A percentile compares a stretch with the other conserved stretches of the same genome.
Evolutionary conservation across 2,888 invertebrate species (phyloP).

Genomic region (Andricus quercusramuli): DNA sequence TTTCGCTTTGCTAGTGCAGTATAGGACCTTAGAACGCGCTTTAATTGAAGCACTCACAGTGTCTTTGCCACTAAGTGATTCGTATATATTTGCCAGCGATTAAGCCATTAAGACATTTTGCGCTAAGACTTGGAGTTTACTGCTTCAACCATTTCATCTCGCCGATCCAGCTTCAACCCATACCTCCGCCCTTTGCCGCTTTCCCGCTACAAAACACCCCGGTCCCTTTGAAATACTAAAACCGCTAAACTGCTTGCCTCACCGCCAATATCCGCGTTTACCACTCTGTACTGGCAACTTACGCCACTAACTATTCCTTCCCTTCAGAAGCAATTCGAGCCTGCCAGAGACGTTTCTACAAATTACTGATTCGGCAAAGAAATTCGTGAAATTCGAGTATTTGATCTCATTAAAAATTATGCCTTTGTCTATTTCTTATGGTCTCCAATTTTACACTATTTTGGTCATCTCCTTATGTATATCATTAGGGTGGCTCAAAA

Average conservation of each 20-base stretch:
- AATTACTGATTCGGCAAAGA: conserved; percentile 21
- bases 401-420: background rate
- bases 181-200: conserved; percentile 38
- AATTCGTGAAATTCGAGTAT: background rate
- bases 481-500: no score
- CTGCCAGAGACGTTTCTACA: conserved; percentile 20
- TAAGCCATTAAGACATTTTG: conserved; percentile 43
- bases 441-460: background rate
- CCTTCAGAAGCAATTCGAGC: conserved; percentile 7
- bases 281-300: conserved; percentile 43
- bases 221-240: conserved; percentile 61
- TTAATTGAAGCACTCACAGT: conserved; percentile 36
- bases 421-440: background rate
- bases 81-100: conserved; percentile 46
- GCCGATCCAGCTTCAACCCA: background rate
- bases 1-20: background rate
- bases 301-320: conserved; percentile 25
- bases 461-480: background rate
- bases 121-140: conserved; percentile 42
- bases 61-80: conserved; percentile 40
- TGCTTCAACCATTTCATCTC: conserved; percentile 38
- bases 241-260: conserved; percentile 61
- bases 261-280: conserved; percentile 54
- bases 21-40: conserved; percentile 6
- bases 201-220: conserved; percentile 30